Conservation (phyloP, 2,888 invertebrate genomes). For the Lasioglossum lativentre region DNA sequence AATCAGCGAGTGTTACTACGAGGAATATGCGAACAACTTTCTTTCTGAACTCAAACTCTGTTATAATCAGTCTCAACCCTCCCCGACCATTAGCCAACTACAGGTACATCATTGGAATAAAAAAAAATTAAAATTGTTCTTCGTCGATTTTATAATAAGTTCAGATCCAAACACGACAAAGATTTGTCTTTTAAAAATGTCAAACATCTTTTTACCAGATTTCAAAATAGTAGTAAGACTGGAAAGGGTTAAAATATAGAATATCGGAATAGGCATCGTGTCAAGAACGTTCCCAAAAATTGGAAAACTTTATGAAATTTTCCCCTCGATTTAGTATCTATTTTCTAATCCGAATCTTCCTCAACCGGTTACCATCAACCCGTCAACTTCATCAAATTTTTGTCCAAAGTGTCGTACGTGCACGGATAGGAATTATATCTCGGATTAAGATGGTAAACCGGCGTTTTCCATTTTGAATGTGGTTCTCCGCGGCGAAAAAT, state of each 20-base stretch:
- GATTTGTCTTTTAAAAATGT: not conserved
- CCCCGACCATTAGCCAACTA: too few species aligned
- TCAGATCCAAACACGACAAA: not conserved
- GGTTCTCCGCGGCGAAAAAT: slow-evolving; percentile 10
- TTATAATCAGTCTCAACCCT: too few species aligned
- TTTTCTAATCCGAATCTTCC: not conserved
- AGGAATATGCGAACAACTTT: not conserved
- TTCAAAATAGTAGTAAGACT: not conserved
- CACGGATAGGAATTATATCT: not conserved
- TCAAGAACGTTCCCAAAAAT: not conserved
- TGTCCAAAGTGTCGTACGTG: not conserved
- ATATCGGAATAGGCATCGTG: too few species aligned
- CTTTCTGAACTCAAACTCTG: too few species aligned
- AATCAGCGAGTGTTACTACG: not conserved
- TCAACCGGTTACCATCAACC: not conserved
- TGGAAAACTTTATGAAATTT: not conserved
- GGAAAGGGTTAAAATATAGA: not conserved
- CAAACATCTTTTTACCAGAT: not conserved
- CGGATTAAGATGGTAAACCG: not conserved
- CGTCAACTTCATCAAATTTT: not conserved
- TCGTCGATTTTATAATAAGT: not conserved
- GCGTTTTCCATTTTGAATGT: slow-evolving; percentile 17
- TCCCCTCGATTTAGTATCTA: not conserved
- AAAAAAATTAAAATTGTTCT: not conserved
- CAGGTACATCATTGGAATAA: too few species aligned